Conservation (phyloP, 2,113 vertebrate genomes). For the Apteryx mantelli region DNA sequence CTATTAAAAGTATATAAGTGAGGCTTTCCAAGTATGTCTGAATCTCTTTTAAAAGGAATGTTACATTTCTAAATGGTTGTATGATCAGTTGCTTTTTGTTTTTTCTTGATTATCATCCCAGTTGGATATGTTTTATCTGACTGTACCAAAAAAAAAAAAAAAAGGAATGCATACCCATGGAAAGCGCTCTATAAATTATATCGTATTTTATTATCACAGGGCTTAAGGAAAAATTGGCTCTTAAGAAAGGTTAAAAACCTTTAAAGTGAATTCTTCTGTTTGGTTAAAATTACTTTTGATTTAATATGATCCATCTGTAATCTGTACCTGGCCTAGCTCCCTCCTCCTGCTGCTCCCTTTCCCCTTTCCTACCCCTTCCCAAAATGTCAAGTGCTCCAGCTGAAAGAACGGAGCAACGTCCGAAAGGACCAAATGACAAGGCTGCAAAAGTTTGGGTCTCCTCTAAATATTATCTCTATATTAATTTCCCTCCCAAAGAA, state of each 20-base stretch:
- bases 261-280: slow-evolving; percentile 77
- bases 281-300: slow-evolving; percentile 68
- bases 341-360: not conserved
- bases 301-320: slow-evolving; percentile 61
- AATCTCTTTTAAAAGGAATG: slow-evolving; percentile 50
- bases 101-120: slow-evolving; percentile 53
- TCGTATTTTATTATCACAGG: slow-evolving; percentile 62
- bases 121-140: slow-evolving; percentile 53
- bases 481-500: not conserved
- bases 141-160: not conserved
- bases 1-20: slow-evolving; percentile 71
- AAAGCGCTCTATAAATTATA: slow-evolving; percentile 57
- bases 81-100: slow-evolving; percentile 60
- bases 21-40: slow-evolving; percentile 56
- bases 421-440: not conserved
- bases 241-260: slow-evolving; percentile 76
- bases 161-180: slow-evolving; percentile 25
- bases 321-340: slow-evolving; percentile 2
- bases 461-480: not conserved
- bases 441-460: not conserved
- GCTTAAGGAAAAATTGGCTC: slow-evolving; percentile 70
- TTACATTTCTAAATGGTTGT: slow-evolving; percentile 55
- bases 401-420: not conserved
- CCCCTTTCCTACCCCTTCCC: too few species aligned
- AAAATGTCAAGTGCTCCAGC: not conserved